These are phyloP conservation scores for Lithophane socia DNA, from an alignment of 2,888 invertebrate genomes.

Conservation along the genomic window DNA sequence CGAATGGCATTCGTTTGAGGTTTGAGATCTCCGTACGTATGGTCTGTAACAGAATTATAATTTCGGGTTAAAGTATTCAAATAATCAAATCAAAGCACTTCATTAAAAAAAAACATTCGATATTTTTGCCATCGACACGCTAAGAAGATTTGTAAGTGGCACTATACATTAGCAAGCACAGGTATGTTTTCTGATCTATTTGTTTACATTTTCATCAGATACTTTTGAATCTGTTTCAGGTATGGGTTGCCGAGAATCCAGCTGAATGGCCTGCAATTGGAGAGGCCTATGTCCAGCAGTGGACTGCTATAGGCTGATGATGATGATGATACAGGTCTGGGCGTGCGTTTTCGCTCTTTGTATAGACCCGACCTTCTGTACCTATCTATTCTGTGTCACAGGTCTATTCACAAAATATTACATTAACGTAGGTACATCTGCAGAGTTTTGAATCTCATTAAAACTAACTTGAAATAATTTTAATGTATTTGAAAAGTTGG, in stretches of 20 bases:
- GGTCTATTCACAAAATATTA: conserved; percentile 43
- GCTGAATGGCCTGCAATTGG: too few species aligned
- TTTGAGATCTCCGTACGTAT: neutral
- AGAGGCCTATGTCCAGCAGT: too few species aligned
- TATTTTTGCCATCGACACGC: too few species aligned
- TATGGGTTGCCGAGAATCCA: too few species aligned
- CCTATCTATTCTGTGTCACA: neutral
- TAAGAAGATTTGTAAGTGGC: neutral
- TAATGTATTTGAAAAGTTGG: conserved; percentile 38
- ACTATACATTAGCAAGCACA: neutral
- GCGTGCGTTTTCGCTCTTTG: neutral
- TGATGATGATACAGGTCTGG: too few species aligned
- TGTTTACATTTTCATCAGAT: neutral
- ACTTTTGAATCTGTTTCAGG: too few species aligned
- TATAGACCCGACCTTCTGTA: neutral
- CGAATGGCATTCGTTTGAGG: neutral
- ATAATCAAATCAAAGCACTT: neutral
- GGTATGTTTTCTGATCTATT: neutral
- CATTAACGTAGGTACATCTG: conserved; percentile 25
- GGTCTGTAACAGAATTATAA: neutral
- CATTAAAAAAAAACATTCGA: too few species aligned
- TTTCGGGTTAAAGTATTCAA: neutral
- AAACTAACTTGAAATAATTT: conserved; percentile 44
- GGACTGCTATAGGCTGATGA: too few species aligned
- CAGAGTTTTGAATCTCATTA: conserved; percentile 48